These are phyloP conservation scores for Pocillopora grandis DNA, from an alignment of 92 coral and sea anemone genomes.

Conservation along the genomic window DNA sequence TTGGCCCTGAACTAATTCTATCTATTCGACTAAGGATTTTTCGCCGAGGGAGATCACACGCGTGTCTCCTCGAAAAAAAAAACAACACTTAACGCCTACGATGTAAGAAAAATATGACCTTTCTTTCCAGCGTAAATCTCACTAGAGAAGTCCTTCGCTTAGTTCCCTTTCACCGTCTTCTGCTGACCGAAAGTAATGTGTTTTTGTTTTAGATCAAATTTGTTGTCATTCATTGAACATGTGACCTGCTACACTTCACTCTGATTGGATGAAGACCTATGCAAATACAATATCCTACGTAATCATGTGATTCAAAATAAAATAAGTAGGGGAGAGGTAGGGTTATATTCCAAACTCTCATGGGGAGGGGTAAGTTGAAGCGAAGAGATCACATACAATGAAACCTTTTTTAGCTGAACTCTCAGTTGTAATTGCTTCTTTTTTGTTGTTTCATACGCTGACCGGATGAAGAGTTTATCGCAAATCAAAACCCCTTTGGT, in stretches of 20 bases:
- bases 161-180: slow-evolving; percentile 14
- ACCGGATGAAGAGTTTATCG: too few relatives aligned
- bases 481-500: too few relatives aligned
- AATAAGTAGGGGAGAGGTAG: slow-evolving; percentile 35
- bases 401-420: too few relatives aligned
- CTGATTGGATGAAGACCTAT: slow-evolving; percentile 53
- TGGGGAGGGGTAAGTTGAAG: not conserved
- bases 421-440: too few relatives aligned
- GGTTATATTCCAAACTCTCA: not conserved
- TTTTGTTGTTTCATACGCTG: too few relatives aligned
- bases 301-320: slow-evolving; percentile 10
- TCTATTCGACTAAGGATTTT: not conserved
- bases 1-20: not conserved
- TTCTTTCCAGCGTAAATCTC: not conserved
- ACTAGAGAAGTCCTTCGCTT: not conserved
- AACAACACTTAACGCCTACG: not conserved
- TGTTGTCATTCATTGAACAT: slow-evolving; percentile 74
- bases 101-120: not conserved
- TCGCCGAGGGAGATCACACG: not conserved
- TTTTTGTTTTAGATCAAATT: slow-evolving; percentile 28
- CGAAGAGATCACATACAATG: not conserved
- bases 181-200: slow-evolving; percentile 17
- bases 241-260: slow-evolving; percentile 34
- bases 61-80: not conserved
- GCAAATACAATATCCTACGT: slow-evolving; percentile 37